A percentile compares a stretch with the other conserved stretches of the same genome.
Evolutionary conservation across 2,797 vertebrate species (phyloP).

Genomic region (Silurus aristotelis): DNA sequence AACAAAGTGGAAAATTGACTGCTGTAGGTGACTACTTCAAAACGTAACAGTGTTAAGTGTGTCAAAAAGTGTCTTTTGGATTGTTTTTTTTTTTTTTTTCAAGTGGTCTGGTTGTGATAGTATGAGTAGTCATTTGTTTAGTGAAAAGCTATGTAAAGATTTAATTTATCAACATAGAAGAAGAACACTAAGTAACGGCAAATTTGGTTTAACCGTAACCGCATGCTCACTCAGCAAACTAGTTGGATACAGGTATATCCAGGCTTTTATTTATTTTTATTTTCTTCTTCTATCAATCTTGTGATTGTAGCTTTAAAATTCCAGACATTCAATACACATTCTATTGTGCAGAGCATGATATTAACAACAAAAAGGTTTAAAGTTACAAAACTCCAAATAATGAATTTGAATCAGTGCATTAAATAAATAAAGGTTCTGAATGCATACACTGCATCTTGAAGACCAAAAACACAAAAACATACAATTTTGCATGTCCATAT

Average conservation of each 20-base stretch:
- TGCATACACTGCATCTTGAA: not conserved
- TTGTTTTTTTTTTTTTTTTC: not conserved
- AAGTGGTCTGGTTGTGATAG: not conserved
- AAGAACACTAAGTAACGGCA: too few relatives aligned
- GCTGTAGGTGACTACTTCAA: conserved; percentile 31
- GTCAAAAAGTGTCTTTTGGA: not conserved
- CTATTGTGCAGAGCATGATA: too few relatives aligned
- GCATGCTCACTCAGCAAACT: too few relatives aligned
- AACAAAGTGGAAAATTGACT: conserved; percentile 39
- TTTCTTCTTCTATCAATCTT: too few relatives aligned
- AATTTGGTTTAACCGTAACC: too few relatives aligned
- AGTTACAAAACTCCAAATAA: too few relatives aligned
- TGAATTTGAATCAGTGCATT: too few relatives aligned
- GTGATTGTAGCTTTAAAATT: too few relatives aligned
- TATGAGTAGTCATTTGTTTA: not conserved
- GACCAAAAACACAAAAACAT: not conserved
- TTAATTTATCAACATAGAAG: not conserved
- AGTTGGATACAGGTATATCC: too few relatives aligned
- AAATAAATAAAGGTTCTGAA: not conserved
- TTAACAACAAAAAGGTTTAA: too few relatives aligned
- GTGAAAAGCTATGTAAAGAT: not conserved
- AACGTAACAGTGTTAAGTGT: not conserved
- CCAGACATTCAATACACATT: too few relatives aligned
- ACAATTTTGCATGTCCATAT: not conserved
- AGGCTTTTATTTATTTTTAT: too few relatives aligned